Evolutionary conservation across 2,888 invertebrate species (phyloP).

Genomic region (Synergus gifuensis): DNA sequence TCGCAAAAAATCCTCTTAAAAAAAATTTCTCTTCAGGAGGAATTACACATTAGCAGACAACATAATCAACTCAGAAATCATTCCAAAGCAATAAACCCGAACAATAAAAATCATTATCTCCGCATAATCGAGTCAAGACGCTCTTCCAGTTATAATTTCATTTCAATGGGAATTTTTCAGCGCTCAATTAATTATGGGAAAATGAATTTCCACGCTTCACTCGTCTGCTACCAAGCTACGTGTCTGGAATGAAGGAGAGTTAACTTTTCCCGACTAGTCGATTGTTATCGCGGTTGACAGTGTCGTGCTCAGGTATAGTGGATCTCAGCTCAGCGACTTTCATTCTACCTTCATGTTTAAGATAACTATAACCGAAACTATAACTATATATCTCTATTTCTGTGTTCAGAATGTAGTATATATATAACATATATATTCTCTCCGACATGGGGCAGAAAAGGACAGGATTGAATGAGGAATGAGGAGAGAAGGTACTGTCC

Average conservation of each 20-base stretch:
- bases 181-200: conserved; percentile 23
- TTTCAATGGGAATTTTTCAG: conserved; percentile 1
- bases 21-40: too few species aligned
- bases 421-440: not conserved
- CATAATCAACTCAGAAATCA: not conserved
- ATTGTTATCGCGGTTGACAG: conserved; percentile 39
- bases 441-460: not conserved
- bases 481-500: not conserved
- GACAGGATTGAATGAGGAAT: not conserved
- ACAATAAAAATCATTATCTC: not conserved
- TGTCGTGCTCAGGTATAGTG: conserved; percentile 36
- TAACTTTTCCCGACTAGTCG: conserved; percentile 19
- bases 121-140: not conserved
- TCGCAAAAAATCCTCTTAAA: too few species aligned
- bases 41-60: not conserved
- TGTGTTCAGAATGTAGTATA: not conserved
- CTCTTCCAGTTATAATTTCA: not conserved
- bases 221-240: conserved; percentile 3
- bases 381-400: conserved; percentile 24
- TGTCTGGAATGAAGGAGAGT: conserved; percentile 23
- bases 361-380: conserved; percentile 15
- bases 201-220: conserved; percentile 22
- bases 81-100: not conserved
- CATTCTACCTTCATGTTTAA: not conserved
- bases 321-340: conserved; percentile 20